phyloP scores from a whole-genome alignment of 2,888 invertebrate species.

The Epirrhoe alternata region DNA sequence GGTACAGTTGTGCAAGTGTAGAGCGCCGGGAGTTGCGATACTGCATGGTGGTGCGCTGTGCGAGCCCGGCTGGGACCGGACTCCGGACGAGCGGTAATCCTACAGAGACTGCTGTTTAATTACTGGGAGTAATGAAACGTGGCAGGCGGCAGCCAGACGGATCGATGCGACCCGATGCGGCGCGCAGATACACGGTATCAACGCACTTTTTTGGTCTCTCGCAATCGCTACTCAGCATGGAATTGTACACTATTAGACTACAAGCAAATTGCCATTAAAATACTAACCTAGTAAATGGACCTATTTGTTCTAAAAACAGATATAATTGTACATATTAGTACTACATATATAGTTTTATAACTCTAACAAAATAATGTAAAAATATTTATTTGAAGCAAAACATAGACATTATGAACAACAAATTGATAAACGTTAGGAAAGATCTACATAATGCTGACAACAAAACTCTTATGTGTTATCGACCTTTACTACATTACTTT shows the following conservation, averaged over 20 bases:
- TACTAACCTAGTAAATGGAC: no score
- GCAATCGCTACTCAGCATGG: neutral
- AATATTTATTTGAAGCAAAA: no score
- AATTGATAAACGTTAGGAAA: no score
- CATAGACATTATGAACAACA: no score
- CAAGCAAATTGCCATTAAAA: no score
- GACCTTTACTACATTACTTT: no score
- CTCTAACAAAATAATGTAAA: no score
- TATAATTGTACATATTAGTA: no score
- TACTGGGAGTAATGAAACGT: constrained; percentile 30
- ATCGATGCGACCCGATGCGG: constrained; percentile 12
- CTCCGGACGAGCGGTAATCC: constrained; percentile 26
- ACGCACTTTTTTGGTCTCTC: constrained; percentile 24
- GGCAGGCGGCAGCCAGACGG: constrained; percentile 26
- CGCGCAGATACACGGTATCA: constrained; percentile 19
- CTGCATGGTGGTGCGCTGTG: neutral
- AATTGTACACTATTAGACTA: neutral
- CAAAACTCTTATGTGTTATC: no score
- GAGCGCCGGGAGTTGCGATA: constrained; percentile 4
- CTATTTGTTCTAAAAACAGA: no score
- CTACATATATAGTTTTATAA: no score
- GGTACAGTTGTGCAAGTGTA: neutral
- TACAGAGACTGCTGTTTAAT: constrained; percentile 24
- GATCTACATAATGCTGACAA: no score
- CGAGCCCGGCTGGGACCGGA: neutral